These are phyloP conservation scores for Halocaridina rubra DNA, from an alignment of 2,888 invertebrate genomes.

Conservation along the genomic window DNA sequence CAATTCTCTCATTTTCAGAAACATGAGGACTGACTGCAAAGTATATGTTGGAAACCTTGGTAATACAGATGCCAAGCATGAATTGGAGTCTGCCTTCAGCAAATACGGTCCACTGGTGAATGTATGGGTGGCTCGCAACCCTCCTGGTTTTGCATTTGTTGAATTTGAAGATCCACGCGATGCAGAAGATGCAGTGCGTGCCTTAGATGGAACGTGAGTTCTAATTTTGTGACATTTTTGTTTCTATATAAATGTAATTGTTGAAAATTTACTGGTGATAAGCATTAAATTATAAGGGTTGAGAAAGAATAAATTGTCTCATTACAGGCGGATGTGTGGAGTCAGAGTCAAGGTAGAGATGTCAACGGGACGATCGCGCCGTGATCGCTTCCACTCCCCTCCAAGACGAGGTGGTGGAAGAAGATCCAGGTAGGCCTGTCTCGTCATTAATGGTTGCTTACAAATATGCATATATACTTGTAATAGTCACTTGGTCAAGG, in stretches of 20 bases:
- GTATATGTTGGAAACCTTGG: constrained; percentile 95
- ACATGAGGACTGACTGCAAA: constrained; percentile 78
- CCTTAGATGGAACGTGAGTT: constrained; percentile 84
- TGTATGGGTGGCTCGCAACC: constrained; percentile 94
- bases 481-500: too few species aligned
- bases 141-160: constrained; percentile 91
- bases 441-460: too few species aligned
- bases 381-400: constrained; percentile 59
- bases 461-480: too few species aligned
- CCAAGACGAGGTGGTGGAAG: constrained; percentile 50
- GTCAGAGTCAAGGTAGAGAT: constrained; percentile 91
- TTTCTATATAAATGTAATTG: neutral
- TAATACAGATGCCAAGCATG: constrained; percentile 90
- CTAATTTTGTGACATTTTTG: neutral
- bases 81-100: constrained; percentile 86
- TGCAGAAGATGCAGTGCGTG: constrained; percentile 87
- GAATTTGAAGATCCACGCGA: constrained; percentile 91
- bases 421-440: constrained; percentile 48
- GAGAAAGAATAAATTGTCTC: neutral
- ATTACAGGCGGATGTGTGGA: constrained; percentile 85
- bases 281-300: too few species aligned
- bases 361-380: constrained; percentile 87
- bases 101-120: constrained; percentile 90
- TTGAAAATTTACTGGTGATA: too few species aligned
- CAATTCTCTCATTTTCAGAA: constrained; percentile 23